A percentile compares a stretch with the other conserved stretches of the same genome.
phyloP scores from a whole-genome alignment of 2,113 vertebrate species.

The Haplochromis vanheusdeni region DNA sequence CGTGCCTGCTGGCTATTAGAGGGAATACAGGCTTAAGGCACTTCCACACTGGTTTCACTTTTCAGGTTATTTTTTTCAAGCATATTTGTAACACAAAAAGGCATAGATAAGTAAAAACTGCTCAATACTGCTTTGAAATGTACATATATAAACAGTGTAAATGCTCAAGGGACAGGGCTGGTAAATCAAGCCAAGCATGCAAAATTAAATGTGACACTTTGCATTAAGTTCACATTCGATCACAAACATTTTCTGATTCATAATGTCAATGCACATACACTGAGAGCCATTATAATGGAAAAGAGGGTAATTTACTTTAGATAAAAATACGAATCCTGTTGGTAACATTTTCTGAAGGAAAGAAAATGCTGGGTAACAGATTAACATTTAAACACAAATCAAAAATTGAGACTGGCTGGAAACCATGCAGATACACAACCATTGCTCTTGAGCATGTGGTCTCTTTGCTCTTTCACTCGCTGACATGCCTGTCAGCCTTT shows the following conservation, averaged over 20 bases:
- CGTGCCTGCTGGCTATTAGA: background rate
- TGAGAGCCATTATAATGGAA: background rate
- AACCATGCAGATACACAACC: background rate
- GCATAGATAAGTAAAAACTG: background rate
- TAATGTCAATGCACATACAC: background rate
- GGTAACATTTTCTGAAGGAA: background rate
- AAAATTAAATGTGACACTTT: constrained; percentile 1
- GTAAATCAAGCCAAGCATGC: background rate
- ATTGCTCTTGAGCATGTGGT: background rate
- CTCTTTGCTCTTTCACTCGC: background rate
- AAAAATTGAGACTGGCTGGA: background rate
- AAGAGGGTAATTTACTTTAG: background rate
- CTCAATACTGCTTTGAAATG: background rate
- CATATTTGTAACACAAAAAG: background rate
- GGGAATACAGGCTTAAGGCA: background rate
- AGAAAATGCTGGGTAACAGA: background rate
- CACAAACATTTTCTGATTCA: background rate
- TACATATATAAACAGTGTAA: background rate
- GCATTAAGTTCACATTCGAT: background rate
- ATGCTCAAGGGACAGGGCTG: background rate
- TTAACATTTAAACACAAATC: background rate
- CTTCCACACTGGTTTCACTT: background rate
- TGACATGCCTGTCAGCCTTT: background rate
- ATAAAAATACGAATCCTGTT: background rate
- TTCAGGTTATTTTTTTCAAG: background rate